Base-by-base conservation (phyloP, 2,797 vertebrate genomes). In the Diceros bicornis region DNA sequence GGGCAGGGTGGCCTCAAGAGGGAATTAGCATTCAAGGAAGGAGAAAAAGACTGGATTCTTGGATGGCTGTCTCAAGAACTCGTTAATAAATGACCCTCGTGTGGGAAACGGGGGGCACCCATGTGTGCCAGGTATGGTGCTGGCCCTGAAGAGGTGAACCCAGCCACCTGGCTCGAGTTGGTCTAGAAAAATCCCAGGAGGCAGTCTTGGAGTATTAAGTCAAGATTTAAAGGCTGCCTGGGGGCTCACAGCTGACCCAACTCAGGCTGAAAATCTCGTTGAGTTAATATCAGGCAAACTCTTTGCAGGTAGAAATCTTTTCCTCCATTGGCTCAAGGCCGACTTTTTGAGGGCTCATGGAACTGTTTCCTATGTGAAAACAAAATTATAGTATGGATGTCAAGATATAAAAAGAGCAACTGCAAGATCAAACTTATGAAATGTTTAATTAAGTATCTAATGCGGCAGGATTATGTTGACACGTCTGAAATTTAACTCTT, bases 201-300 rank as follows among this genome's bases (percentile, higher is more conserved):
- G 0, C 5, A 25, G 23, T 57, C 75, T 92, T 59, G 62, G 52
- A 57, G 72, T 92, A 29, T 89, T 59, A 91, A 94, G 86, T 78
- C 41, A 87, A 95, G 87, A 97, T 83, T 88, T 29, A 47, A 96
- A 97, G 50, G 32, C 32, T 32, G 12, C 44, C 72, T 21, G 89
- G 75, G 41, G 86, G 41, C 44, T 81, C 27, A 66, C 84, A 68
- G 34, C 78, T 96, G 78, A 61, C 11, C 72, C 41, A 94, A 91
- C 83, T 12, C 41, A 55, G 27, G 83, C 93, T 83, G 79, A 93
- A 75, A 96, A 78, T 44, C 4, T 81, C 52, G 8, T 0, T 6
- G 95, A 91, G 88, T 97, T 44, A 4, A 78, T 59, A 68, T 25
- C 94, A 85, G 84, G 68, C 81, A 96, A 96, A 52, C 62, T 82